Percentiles rank a stretch among this genome's conserved stretches.
These are phyloP conservation scores for Sympetrum striolatum DNA, from an alignment of 2,888 invertebrate genomes.

Conservation along the genomic window DNA sequence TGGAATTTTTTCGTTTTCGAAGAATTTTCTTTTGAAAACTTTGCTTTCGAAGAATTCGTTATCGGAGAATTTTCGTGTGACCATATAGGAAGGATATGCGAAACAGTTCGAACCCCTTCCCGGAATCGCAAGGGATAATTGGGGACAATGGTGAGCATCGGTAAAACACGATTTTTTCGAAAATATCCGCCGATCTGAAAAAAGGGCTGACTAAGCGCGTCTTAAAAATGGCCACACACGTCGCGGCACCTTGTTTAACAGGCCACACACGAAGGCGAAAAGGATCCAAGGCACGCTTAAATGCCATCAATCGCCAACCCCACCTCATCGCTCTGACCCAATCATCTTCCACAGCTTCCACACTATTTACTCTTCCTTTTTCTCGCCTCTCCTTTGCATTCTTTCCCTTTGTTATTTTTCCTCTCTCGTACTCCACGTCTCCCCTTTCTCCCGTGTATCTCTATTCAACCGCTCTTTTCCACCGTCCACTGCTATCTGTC, in stretches of 20 bases:
- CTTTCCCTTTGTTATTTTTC: neutral
- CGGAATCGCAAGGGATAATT: neutral
- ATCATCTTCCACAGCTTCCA: neutral
- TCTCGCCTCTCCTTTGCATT: neutral
- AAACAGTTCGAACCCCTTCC: no score
- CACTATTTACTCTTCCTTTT: neutral
- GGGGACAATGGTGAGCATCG: neutral
- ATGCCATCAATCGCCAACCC: neutral
- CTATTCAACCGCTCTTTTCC: neutral
- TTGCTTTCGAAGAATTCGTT: no score
- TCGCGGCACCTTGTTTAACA: slow-evolving; percentile 24
- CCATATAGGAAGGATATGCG: no score
- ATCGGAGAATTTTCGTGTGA: no score
- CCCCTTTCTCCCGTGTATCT: neutral
- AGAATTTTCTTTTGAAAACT: no score
- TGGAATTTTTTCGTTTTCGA: no score
- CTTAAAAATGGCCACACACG: slow-evolving; percentile 38
- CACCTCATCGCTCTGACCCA: neutral
- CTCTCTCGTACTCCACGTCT: neutral
- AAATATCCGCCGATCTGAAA: slow-evolving; percentile 7
- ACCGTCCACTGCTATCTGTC: no score
- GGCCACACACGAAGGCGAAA: slow-evolving; percentile 6
- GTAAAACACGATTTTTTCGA: neutral
- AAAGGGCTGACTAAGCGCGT: slow-evolving; percentile 24
- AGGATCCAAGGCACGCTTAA: neutral